Evolutionary conservation across 2,113 vertebrate species (phyloP).

Genomic region (Tachysurus fulvidraco): DNA sequence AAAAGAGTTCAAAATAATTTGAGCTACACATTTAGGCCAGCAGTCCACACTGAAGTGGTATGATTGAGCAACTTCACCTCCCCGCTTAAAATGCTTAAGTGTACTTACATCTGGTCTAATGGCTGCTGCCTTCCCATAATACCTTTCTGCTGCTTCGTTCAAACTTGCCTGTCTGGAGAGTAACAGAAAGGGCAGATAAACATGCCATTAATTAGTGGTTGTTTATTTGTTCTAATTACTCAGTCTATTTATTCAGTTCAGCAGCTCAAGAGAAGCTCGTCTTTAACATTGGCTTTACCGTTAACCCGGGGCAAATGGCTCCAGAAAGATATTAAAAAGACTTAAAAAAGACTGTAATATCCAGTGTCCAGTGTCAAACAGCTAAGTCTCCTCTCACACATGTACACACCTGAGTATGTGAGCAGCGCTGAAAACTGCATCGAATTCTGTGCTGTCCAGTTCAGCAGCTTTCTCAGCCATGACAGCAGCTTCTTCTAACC

Average conservation of each 20-base stretch:
- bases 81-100: slow-evolving; percentile 22
- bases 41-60: neutral
- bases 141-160: slow-evolving; percentile 90
- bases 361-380: neutral
- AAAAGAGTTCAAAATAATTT: neutral
- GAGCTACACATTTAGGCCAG: neutral
- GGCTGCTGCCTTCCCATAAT: slow-evolving; percentile 85
- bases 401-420: slow-evolving; percentile 93
- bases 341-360: neutral
- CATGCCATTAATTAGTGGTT: neutral
- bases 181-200: slow-evolving; percentile 4
- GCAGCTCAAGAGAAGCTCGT: neutral
- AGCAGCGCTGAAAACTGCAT: slow-evolving; percentile 95
- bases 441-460: slow-evolving; percentile 87
- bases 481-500: slow-evolving; percentile 87
- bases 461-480: slow-evolving; percentile 93
- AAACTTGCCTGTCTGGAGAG: slow-evolving; percentile 86
- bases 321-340: neutral
- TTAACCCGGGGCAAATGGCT: neutral
- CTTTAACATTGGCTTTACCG: neutral
- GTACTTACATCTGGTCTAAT: slow-evolving; percentile 91
- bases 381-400: neutral
- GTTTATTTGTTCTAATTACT: neutral
- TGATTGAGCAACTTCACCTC: neutral
- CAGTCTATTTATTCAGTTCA: neutral